phyloP scores from a whole-genome alignment of 2,888 invertebrate genomes.

The Coecobrya sp. region DNA sequence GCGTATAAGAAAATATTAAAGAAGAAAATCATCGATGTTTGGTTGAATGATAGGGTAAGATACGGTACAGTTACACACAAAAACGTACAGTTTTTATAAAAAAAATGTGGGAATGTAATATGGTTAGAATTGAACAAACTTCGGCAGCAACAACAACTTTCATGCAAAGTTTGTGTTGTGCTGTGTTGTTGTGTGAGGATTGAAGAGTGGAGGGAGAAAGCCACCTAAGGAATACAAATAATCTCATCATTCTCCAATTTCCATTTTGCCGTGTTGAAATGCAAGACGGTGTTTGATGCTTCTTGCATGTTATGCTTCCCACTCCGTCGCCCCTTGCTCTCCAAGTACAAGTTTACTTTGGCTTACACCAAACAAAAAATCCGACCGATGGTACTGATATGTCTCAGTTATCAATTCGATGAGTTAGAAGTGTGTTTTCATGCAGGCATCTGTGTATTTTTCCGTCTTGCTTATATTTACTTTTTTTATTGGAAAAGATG shows the following conservation, averaged over 20 bases:
- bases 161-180: slow-evolving; percentile 2
- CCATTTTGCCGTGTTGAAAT: slow-evolving; percentile 49
- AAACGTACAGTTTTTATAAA: neutral
- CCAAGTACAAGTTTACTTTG: neutral
- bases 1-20: neutral
- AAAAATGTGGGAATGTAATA: neutral
- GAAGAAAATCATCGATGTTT: neutral
- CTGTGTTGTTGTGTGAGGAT: neutral
- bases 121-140: neutral
- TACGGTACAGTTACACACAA: too few relatives aligned
- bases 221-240: slow-evolving; percentile 72
- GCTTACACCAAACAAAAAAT: neutral
- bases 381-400: neutral
- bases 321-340: too few relatives aligned
- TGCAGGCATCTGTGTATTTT: neutral
- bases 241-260: slow-evolving; percentile 72
- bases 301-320: neutral
- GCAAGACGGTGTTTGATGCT: slow-evolving; percentile 3
- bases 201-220: slow-evolving; percentile 24
- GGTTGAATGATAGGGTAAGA: neutral
- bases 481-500: neutral
- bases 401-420: neutral
- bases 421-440: neutral
- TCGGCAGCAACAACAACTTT: neutral
- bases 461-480: neutral